Evolutionary conservation across 2,888 invertebrate species (phyloP), one percentile per base, ranked within the genome.

Genomic region (Drosophila maculinotata): DNA sequence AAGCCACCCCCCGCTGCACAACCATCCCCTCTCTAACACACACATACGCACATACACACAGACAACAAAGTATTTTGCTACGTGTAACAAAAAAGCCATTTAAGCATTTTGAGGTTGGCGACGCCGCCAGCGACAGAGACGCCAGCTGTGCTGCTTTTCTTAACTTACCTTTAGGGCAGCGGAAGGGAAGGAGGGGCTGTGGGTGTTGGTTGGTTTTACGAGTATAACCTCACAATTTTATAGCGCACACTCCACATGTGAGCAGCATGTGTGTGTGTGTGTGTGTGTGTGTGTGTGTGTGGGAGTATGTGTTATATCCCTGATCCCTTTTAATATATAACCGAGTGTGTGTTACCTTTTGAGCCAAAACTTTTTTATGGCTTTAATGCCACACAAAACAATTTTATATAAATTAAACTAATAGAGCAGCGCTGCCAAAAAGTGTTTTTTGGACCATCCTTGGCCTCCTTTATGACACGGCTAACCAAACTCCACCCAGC

Each of bases 21-120:
- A 47, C 56, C 9, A 3, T 17, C 12, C 15, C 15, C 23, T 9
- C 39, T 33, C 28, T 33, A 12, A 9, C 41, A 30, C 30, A 17
- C 39, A 25, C 48, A 26, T 31, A 23, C 47, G 38, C 35, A 47
- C 39, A 62, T 51, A 39, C 51, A 70, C 53, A 72, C 42, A 65
- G 79, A 84, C 88, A 87, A 83, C 83, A 83, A 83, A 83, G 88
- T 88, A 88, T 88, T 83, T 88, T 83, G 65, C 84, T 84, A 88
- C 83, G 83, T 83, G 83, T 88, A 88, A 88, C 81, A 83, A 83
- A 83, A 88, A 83, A 87, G 85, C 88, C 88, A 83, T 83, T 83
- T 83, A 83, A 83, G 83, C 87, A 83, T 83, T 83, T 83, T 83
- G 83, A 83, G 83, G 88, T 83, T 79, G 71, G 71, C 76, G 68